These are phyloP conservation scores for Miichthys miiuy DNA, from an alignment of 2,797 vertebrate species.

Conservation along the genomic window DNA sequence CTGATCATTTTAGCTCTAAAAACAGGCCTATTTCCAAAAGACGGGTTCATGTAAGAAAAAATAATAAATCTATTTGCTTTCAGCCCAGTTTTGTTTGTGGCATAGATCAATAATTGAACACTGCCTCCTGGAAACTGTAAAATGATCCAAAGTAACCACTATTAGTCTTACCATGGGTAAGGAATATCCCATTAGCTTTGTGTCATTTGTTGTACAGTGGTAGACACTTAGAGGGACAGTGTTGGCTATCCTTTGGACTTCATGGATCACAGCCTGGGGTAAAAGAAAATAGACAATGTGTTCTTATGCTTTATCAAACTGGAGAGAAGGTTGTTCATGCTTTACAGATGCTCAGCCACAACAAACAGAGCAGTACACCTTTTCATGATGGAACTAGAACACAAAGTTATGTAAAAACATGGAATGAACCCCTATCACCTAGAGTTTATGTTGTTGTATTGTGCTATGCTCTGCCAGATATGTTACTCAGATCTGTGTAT, in stretches of 20 bases:
- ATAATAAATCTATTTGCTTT: too few relatives aligned
- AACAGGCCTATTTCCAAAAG: too few relatives aligned
- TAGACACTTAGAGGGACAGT: constrained; percentile 70
- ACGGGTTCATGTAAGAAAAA: too few relatives aligned
- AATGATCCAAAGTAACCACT: background rate
- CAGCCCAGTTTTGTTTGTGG: background rate
- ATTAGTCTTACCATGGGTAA: constrained; percentile 71
- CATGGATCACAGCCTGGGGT: constrained; percentile 74
- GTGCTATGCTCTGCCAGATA: background rate
- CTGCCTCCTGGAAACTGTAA: background rate
- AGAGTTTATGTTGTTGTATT: too few relatives aligned
- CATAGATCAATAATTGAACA: background rate
- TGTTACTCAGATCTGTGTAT: background rate
- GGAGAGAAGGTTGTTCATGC: background rate
- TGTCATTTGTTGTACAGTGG: constrained; percentile 73
- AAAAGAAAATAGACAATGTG: background rate
- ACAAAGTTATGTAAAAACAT: background rate
- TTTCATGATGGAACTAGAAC: background rate
- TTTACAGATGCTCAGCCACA: background rate
- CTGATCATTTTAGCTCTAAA: background rate
- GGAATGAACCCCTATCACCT: background rate
- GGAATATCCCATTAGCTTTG: constrained; percentile 71
- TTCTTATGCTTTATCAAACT: background rate
- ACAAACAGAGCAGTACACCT: background rate
- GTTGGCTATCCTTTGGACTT: constrained; percentile 68